Percentiles rank a stretch among this genome's conserved stretches.
These are phyloP conservation scores for Gasteruption jaculator DNA, from an alignment of 2,888 invertebrate species.

Conservation along the genomic window DNA sequence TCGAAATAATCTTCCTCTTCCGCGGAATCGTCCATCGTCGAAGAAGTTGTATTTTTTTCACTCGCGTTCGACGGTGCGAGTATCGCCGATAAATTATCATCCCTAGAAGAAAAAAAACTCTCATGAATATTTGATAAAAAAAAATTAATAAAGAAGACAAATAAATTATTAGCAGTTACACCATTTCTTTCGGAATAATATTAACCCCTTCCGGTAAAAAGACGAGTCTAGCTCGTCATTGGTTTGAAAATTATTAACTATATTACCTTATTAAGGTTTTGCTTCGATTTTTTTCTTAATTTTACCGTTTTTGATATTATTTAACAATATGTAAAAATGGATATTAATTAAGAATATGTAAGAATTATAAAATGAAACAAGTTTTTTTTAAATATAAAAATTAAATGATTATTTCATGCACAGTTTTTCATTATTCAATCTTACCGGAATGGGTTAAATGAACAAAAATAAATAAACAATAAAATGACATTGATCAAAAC, in stretches of 20 bases:
- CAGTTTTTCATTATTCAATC: too few relatives aligned
- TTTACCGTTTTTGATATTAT: too few relatives aligned
- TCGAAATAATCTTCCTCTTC: constrained; percentile 82
- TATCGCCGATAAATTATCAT: constrained; percentile 50
- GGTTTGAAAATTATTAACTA: too few relatives aligned
- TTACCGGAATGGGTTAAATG: not conserved
- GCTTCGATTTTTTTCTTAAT: too few relatives aligned
- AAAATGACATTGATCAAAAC: constrained; percentile 1
- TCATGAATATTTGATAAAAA: constrained; percentile 3
- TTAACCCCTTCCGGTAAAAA: too few relatives aligned
- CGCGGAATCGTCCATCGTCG: constrained; percentile 47
- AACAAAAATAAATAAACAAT: constrained; percentile 10
- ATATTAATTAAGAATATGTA: too few relatives aligned
- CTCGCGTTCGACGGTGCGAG: constrained; percentile 25
- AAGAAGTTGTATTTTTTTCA: constrained; percentile 15
- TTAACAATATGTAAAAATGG: too few relatives aligned
- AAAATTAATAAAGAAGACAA: constrained; percentile 3
- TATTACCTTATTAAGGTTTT: too few relatives aligned
- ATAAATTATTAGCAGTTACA: constrained; percentile 3
- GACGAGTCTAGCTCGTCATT: too few relatives aligned
- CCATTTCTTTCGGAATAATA: constrained; percentile 17
- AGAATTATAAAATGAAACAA: too few relatives aligned
- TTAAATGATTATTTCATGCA: too few relatives aligned
- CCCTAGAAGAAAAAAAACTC: constrained; percentile 46
- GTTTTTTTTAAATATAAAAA: too few relatives aligned